Evolutionary conservation across 2,113 vertebrate species (phyloP).

Genomic region (Loxodonta africana): DNA sequence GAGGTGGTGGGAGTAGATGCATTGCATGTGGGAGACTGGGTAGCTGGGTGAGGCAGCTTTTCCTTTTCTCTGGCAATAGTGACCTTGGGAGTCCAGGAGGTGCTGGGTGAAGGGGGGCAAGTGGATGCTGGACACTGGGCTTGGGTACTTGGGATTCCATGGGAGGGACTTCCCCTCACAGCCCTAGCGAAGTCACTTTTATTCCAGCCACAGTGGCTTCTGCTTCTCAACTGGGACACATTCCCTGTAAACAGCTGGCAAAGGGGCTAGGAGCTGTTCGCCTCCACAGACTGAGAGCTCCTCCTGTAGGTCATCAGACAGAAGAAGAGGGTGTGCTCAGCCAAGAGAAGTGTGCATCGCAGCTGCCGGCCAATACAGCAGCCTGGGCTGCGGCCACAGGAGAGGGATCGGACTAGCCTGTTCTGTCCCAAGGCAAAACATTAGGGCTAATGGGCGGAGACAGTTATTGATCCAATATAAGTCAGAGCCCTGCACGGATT

Average conservation of each 20-base stretch:
- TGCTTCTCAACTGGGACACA: background rate
- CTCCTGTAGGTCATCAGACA: background rate
- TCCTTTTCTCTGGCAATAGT: background rate
- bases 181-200: background rate
- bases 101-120: background rate
- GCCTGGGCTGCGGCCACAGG: background rate
- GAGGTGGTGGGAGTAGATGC: background rate
- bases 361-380: background rate
- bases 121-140: background rate
- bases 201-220: background rate
- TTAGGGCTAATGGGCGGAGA: background rate
- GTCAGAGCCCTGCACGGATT: background rate
- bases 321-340: background rate
- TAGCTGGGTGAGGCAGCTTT: background rate
- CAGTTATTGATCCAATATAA: constrained; percentile 14
- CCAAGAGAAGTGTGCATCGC: background rate
- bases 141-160: background rate
- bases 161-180: background rate
- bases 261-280: background rate
- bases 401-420: background rate
- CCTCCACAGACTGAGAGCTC: background rate
- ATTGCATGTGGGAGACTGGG: background rate
- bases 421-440: background rate
- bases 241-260: background rate
- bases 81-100: background rate